These are phyloP conservation scores for Callyntrura guangdongensis DNA, from an alignment of 2,888 invertebrate genomes.

Conservation along the genomic window DNA sequence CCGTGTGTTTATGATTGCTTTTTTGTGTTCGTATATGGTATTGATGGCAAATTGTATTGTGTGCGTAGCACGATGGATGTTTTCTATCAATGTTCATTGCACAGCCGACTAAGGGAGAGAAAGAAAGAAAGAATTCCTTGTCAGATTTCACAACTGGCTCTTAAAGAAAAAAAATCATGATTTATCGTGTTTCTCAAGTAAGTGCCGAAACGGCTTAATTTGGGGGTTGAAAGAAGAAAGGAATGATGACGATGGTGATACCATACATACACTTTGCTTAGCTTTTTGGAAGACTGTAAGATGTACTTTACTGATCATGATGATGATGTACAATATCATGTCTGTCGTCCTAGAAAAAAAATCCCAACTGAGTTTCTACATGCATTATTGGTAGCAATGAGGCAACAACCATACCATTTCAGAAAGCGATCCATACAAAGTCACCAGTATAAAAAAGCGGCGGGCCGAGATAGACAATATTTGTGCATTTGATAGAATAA, in stretches of 20 bases:
- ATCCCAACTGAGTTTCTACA: background rate
- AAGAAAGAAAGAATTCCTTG: conserved; percentile 59
- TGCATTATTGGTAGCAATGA: background rate
- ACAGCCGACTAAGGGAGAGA: background rate
- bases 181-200: conserved; percentile 75
- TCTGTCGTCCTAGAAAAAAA: conserved; percentile 2
- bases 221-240: conserved; percentile 56
- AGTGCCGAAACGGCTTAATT: conserved; percentile 70
- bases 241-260: conserved; percentile 53
- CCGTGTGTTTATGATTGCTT: conserved; percentile 12
- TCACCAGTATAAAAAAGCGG: background rate
- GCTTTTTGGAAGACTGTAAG: conserved; percentile 14
- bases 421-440: background rate
- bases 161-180: conserved; percentile 74
- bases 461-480: conserved; percentile 45
- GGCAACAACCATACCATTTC: background rate
- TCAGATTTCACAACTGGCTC: conserved; percentile 77
- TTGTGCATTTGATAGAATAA: conserved; percentile 67
- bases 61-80: background rate
- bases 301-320: conserved; percentile 36
- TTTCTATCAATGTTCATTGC: conserved; percentile 42
- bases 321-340: conserved; percentile 21
- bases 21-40: conserved; percentile 17
- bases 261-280: conserved; percentile 13
- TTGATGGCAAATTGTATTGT: conserved; percentile 51